Evolutionary conservation across 2,797 vertebrate species (phyloP).

Genomic region (Urophycis tenuis): DNA sequence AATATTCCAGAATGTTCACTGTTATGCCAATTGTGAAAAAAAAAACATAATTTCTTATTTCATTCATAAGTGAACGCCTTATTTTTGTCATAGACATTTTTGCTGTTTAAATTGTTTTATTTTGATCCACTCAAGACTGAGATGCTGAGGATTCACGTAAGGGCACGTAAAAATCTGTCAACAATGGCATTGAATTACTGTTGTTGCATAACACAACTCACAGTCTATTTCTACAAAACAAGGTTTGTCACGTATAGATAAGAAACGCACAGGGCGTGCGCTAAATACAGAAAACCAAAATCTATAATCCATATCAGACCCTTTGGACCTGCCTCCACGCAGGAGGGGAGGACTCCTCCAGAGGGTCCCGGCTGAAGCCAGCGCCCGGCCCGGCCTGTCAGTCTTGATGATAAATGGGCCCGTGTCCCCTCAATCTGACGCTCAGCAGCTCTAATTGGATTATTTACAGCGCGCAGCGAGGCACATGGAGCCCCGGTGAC

Average conservation of each 20-base stretch:
- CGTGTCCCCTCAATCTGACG: slow-evolving; percentile 69
- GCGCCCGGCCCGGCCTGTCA: slow-evolving; percentile 52
- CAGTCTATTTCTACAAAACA: background rate
- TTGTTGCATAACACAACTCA: no score
- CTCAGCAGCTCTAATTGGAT: slow-evolving; percentile 69
- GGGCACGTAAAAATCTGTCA: background rate
- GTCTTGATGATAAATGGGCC: slow-evolving; percentile 71
- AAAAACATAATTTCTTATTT: background rate
- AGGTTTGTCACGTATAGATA: background rate
- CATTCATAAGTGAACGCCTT: background rate
- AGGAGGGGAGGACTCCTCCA: background rate
- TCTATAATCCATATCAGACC: background rate
- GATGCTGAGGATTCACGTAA: background rate
- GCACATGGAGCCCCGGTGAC: slow-evolving; percentile 53
- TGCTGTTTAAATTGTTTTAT: no score
- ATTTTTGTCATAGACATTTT: no score
- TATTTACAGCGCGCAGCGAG: slow-evolving; percentile 65
- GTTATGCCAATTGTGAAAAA: background rate
- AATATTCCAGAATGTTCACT: background rate
- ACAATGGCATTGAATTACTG: background rate
- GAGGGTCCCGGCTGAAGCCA: background rate
- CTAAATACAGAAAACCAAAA: background rate
- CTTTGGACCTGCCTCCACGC: background rate
- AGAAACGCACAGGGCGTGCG: background rate
- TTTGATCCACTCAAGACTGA: background rate